These are phyloP conservation scores for Drosophila navojoa DNA, from an alignment of 1,140 invertebrate species.

Conservation along the genomic window DNA sequence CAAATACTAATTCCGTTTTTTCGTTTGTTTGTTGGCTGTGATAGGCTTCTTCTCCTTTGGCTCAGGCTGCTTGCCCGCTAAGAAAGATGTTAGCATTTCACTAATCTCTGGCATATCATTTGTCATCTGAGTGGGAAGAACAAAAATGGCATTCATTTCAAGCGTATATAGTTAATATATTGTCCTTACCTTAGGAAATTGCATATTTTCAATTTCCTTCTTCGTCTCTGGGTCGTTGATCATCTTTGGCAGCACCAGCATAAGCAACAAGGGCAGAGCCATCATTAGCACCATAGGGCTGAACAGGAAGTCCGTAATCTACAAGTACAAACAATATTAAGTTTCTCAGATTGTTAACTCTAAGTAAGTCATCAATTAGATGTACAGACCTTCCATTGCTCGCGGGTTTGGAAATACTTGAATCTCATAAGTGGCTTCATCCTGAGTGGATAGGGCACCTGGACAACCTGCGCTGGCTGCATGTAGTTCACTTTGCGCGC, in stretches of 20 bases:
- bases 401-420: conserved; percentile 96
- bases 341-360: background rate
- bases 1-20: conserved; percentile 69
- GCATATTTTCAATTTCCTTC: conserved; percentile 95
- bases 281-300: conserved; percentile 99
- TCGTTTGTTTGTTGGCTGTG: conserved; percentile 66
- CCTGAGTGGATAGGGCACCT: conserved; percentile 95
- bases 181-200: conserved; percentile 70
- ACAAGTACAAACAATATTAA: background rate
- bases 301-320: conserved; percentile 95
- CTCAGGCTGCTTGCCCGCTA: conserved; percentile 86
- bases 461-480: conserved; percentile 93
- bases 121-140: conserved; percentile 86
- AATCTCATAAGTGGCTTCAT: conserved; percentile 92
- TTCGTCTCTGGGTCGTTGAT: conserved; percentile 98
- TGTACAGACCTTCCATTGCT: conserved; percentile 91
- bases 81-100: conserved; percentile 93
- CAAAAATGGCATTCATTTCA: background rate
- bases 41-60: conserved; percentile 78
- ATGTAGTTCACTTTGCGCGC: conserved; percentile 97
- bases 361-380: background rate
- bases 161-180: background rate
- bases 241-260: conserved; percentile 97
- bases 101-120: conserved; percentile 95
- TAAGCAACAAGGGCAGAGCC: conserved; percentile 94